Conservation (phyloP, 2,888 invertebrate genomes). For the Hypsopygia costalis region DNA sequence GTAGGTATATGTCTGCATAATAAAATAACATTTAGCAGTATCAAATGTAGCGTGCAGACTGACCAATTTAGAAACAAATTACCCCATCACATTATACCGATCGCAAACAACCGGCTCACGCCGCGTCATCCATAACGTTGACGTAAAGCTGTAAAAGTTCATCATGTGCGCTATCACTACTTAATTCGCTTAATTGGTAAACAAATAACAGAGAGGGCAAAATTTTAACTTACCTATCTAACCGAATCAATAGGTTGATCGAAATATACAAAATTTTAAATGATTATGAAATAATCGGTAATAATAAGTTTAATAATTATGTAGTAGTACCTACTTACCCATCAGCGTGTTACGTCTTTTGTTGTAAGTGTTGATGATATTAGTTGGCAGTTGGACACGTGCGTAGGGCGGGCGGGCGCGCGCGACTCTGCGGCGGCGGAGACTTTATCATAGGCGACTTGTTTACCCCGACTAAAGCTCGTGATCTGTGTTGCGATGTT, state of each 20-base stretch:
- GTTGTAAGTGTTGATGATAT: not conserved
- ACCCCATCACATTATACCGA: conserved; percentile 50
- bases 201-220: not conserved
- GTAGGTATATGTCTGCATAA: not conserved
- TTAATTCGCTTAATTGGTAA: not conserved
- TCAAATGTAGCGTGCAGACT: conserved; percentile 5
- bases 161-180: conserved; percentile 12
- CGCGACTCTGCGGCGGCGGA: conserved; percentile 61
- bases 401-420: conserved; percentile 64
- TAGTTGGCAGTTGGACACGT: conserved; percentile 28
- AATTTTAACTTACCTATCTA: not conserved
- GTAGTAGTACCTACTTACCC: not conserved
- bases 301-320: too few species aligned
- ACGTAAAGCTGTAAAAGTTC: conserved; percentile 22
- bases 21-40: not conserved
- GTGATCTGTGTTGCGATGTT: conserved; percentile 59
- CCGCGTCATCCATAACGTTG: conserved; percentile 29
- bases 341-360: not conserved
- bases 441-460: conserved; percentile 64
- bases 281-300: too few species aligned
- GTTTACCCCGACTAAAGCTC: conserved; percentile 55
- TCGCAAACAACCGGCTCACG: conserved; percentile 26
- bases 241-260: too few species aligned
- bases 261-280: too few species aligned
- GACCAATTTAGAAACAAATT: conserved; percentile 19